Conservation (phyloP, 2,888 invertebrate species). For the Apotomis turbidana region DNA sequence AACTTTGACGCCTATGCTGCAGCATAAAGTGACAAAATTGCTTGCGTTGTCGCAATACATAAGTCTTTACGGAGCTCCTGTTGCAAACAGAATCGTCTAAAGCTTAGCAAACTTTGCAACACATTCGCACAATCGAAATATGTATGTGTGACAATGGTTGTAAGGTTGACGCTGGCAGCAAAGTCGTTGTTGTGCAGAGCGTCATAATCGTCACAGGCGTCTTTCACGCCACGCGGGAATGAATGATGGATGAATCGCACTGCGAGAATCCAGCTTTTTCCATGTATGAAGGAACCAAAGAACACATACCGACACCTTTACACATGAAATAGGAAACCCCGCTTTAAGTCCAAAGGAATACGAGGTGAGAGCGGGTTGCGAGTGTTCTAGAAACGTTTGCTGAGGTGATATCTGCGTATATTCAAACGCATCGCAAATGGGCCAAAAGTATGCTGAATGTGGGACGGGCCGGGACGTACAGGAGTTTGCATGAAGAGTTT, state of each 20-base stretch:
- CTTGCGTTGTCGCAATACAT: neutral
- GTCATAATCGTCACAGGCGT: constrained; percentile 75
- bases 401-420: constrained; percentile 62
- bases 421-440: constrained; percentile 71
- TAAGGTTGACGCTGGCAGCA: constrained; percentile 55
- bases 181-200: constrained; percentile 57
- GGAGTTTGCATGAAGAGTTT: constrained; percentile 35
- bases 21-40: neutral
- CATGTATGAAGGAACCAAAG: constrained; percentile 58
- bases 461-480: constrained; percentile 57
- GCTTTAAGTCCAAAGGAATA: constrained; percentile 47
- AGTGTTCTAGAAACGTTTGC: constrained; percentile 47
- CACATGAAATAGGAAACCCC: constrained; percentile 42
- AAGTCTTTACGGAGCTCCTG: constrained; percentile 23
- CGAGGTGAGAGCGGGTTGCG: constrained; percentile 7
- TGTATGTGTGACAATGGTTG: constrained; percentile 55
- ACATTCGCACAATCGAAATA: constrained; percentile 58
- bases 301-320: constrained; percentile 44
- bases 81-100: constrained; percentile 56
- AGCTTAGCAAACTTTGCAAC: constrained; percentile 57
- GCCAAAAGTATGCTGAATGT: constrained; percentile 71
- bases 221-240: constrained; percentile 73
- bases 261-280: constrained; percentile 71
- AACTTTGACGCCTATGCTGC: constrained; percentile 16
- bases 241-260: constrained; percentile 79